Percentiles rank a stretch among this genome's conserved stretches.
Conservation (phyloP, 2,888 invertebrate genomes). For the Antheraea assamensis region DNA sequence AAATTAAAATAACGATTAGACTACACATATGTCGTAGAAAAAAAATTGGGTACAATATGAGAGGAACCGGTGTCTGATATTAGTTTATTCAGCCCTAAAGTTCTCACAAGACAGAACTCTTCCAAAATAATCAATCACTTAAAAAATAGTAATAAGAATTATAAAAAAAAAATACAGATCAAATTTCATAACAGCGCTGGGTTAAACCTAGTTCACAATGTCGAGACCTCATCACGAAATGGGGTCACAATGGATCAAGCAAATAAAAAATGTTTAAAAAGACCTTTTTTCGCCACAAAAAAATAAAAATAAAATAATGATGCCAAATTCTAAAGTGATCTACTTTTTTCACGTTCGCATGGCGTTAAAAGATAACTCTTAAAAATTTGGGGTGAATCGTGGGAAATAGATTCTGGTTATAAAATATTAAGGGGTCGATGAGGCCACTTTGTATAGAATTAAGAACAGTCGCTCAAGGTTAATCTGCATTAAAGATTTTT, state of each 20-base stretch:
- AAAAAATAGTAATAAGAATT: slow-evolving; percentile 38
- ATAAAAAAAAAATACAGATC: slow-evolving; percentile 62
- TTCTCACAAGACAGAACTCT: slow-evolving; percentile 59
- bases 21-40: neutral
- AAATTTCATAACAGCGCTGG: slow-evolving; percentile 73
- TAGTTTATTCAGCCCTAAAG: neutral
- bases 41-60: neutral
- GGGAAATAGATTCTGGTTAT: slow-evolving; percentile 56
- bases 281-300: slow-evolving; percentile 35
- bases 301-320: slow-evolving; percentile 49
- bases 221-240: slow-evolving; percentile 76
- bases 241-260: slow-evolving; percentile 58
- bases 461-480: slow-evolving; percentile 48
- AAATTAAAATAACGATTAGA: neutral
- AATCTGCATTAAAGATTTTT: slow-evolving; percentile 45
- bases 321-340: slow-evolving; percentile 72
- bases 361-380: slow-evolving; percentile 69
- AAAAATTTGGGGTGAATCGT: slow-evolving; percentile 74
- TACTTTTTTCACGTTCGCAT: slow-evolving; percentile 56
- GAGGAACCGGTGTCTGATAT: neutral
- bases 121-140: slow-evolving; percentile 30
- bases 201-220: slow-evolving; percentile 73
- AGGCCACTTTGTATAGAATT: slow-evolving; percentile 52
- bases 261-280: slow-evolving; percentile 28
- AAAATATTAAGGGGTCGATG: slow-evolving; percentile 45